Conservation (phyloP, 2,113 vertebrate species). For the Limanda limanda region DNA sequence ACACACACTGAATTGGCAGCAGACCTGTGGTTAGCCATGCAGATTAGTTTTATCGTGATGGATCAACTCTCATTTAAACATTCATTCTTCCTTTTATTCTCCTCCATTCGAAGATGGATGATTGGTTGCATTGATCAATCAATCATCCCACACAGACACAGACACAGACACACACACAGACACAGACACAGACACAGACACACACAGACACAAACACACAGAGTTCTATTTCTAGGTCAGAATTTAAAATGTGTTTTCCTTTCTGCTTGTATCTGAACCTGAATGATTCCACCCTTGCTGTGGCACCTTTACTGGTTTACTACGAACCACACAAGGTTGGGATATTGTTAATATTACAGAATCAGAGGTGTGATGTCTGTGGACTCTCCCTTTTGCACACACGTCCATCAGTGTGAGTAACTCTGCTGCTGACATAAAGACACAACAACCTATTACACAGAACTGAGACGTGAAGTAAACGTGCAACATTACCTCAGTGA, state of each 20-base stretch:
- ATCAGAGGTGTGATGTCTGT: no score
- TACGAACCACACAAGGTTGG: no score
- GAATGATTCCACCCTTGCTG: no score
- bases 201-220: constrained; percentile 13
- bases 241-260: background rate
- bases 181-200: constrained; percentile 13
- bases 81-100: constrained; percentile 70
- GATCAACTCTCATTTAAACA: constrained; percentile 82
- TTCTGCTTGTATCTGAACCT: background rate
- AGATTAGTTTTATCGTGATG: constrained; percentile 79
- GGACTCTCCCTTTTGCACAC: no score
- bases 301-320: no score
- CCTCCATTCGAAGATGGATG: constrained; percentile 40
- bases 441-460: background rate
- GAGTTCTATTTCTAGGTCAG: background rate
- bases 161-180: constrained; percentile 10
- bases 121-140: constrained; percentile 24
- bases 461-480: background rate
- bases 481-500: background rate
- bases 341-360: no score
- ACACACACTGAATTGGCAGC: constrained; percentile 55
- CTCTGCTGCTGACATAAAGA: no score
- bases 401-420: background rate
- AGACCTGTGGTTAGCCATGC: constrained; percentile 73
- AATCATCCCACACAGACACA: constrained; percentile 5